Base-by-base conservation (phyloP, 2,797 vertebrate genomes). In the Gymnothorax reevesii region DNA sequence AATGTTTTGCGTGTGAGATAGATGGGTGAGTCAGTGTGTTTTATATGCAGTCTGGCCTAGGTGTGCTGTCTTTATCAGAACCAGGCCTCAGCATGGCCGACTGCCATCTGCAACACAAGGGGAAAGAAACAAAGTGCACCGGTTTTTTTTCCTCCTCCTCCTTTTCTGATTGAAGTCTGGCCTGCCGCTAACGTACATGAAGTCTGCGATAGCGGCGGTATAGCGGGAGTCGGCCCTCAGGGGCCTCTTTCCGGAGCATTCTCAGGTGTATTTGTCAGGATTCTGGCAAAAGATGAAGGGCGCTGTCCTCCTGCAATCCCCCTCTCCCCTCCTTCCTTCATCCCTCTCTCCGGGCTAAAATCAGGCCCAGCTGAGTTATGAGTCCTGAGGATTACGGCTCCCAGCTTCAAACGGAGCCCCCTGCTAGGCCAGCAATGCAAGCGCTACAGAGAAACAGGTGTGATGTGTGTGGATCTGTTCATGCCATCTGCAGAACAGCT, bases 41-140 rank as follows among this genome's bases (percentile, higher is more conserved):
- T 82, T 52, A 85, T 85, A 52, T 49, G 71, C 83, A 66, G 60
- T n/a, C 52, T 33, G 83, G 60, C 52, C 54, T 62, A 77, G 86
- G 60, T 73, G 82, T 54, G 66, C 52, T 57, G 22, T 20, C 27
- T 62, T 49, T 86, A 62, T 86, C 57, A 52, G 59, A 22, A 8
- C 54, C 83, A 85, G 75, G 17, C 62, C 33, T 82, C 62, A 82
- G 83, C 52, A 52, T 71, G 25, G 2, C 52, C 2, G 25, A 49
- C 84, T 64, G 57, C 71, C 73, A 27, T 64, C 42, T 84, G 20
- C 13, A 84, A 57, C 62, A 57, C 83, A 71, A 3, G 42, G 64
- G 55, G n/a, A 8, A 22, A 83, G 27, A 33, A 60, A 59, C 4
- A 8, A 62, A 3, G 15, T 15, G 1, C 3, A 9, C 33, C 15